Evolutionary conservation across 2,113 vertebrate species (phyloP).

Genomic region (Mixornis gularis): DNA sequence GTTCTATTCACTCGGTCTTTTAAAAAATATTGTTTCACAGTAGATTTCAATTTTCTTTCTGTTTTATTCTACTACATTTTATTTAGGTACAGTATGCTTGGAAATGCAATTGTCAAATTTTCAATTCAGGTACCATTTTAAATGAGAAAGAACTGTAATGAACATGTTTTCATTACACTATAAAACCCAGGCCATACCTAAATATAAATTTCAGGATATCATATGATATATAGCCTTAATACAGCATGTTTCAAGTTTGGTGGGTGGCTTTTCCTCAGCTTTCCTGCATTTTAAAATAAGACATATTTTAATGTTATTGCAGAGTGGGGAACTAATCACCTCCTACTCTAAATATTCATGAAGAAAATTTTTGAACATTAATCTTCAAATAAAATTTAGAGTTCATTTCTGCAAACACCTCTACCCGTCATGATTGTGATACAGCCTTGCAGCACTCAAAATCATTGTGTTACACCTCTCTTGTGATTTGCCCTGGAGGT

Average conservation of each 20-base stretch:
- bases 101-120: not conserved
- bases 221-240: not conserved
- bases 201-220: not conserved
- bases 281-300: not conserved
- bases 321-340: fast-evolving
- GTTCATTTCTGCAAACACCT: not conserved
- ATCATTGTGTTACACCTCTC: not conserved
- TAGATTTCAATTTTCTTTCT: not conserved
- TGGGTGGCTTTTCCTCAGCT: not conserved
- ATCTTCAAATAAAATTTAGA: not conserved
- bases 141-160: not conserved
- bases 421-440: not conserved
- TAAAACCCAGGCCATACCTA: not conserved
- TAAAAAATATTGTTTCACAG: not conserved
- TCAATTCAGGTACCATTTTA: not conserved
- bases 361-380: not conserved
- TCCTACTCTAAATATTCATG: not conserved
- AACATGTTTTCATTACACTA: not conserved
- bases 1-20: not conserved
- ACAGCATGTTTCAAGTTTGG: not conserved
- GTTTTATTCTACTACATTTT: not conserved
- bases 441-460: not conserved
- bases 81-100: not conserved
- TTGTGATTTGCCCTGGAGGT: not conserved
- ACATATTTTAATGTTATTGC: not conserved